Percentiles rank a stretch among this genome's conserved stretches.
phyloP scores from a whole-genome alignment of 2,888 invertebrate genomes.

The Mimas tiliae region DNA sequence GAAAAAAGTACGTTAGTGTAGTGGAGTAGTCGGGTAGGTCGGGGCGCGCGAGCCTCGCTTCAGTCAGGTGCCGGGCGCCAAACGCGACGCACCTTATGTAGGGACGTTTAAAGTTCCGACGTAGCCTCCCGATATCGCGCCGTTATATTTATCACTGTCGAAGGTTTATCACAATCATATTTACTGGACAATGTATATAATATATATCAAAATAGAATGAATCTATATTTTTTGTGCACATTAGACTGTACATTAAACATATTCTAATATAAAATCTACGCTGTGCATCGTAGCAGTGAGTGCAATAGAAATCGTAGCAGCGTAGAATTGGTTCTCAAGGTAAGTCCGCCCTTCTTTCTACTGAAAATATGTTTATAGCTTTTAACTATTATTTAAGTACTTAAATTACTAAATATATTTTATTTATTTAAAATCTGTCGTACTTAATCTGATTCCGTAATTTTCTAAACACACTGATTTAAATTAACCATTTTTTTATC shows the following conservation, averaged over 20 bases:
- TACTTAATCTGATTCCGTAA: too few relatives aligned
- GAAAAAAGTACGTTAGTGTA: constrained; percentile 76
- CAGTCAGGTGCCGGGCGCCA: constrained; percentile 82
- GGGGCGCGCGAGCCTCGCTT: constrained; percentile 77
- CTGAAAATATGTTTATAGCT: background rate
- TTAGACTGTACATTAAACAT: constrained; percentile 38
- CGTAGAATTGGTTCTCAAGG: constrained; percentile 59
- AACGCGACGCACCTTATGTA: constrained; percentile 67
- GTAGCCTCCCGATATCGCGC: constrained; percentile 61
- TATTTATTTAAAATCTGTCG: background rate
- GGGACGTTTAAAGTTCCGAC: constrained; percentile 49
- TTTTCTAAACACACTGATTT: too few relatives aligned
- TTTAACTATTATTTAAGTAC: background rate
- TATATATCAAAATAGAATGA: constrained; percentile 7
- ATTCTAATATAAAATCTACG: constrained; percentile 40
- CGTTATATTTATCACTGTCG: constrained; percentile 37
- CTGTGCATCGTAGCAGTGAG: constrained; percentile 64
- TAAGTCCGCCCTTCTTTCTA: constrained; percentile 45
- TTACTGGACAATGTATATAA: background rate
- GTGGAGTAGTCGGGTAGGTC: constrained; percentile 80
- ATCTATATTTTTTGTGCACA: constrained; percentile 2
- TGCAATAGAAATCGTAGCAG: constrained; percentile 56
- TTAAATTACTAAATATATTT: background rate
- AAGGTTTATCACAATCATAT: background rate
- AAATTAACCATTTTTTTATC: too few relatives aligned